Conservation (phyloP, 2,888 invertebrate genomes). For the Masnerella sp. region DNA sequence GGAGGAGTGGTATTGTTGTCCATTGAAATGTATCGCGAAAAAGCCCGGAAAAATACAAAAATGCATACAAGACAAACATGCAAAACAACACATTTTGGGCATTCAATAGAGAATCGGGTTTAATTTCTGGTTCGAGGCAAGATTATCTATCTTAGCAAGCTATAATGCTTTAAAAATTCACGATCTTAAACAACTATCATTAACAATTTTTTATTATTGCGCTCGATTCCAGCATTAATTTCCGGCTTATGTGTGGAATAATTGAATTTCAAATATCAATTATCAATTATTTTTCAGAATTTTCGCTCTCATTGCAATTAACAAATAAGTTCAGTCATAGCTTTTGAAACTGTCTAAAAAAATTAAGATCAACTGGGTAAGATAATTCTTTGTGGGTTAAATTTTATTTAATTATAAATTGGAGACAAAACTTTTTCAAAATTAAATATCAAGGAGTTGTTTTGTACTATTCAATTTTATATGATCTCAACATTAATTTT, state of each 20-base stretch:
- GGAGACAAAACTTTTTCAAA: no score
- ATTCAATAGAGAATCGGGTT: slow-evolving; percentile 61
- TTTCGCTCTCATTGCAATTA: slow-evolving; percentile 28
- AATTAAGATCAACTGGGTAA: neutral
- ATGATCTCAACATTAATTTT: no score
- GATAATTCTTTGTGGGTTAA: no score
- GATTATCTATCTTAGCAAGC: slow-evolving; percentile 37
- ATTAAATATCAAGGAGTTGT: no score
- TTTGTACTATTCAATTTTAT: no score
- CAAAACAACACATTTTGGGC: slow-evolving; percentile 69
- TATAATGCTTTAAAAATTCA: slow-evolving; percentile 37
- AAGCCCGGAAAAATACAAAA: slow-evolving; percentile 69
- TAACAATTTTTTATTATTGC: slow-evolving; percentile 18
- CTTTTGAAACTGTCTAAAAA: neutral
- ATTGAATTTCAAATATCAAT: slow-evolving; percentile 3
- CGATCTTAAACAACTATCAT: slow-evolving; percentile 27
- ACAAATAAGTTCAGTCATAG: slow-evolving; percentile 2
- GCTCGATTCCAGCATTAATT: slow-evolving; percentile 20
- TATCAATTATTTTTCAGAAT: neutral
- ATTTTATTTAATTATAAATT: no score
- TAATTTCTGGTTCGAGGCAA: slow-evolving; percentile 50
- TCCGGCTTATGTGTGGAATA: slow-evolving; percentile 35
- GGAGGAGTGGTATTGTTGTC: slow-evolving; percentile 68
- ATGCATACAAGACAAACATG: slow-evolving; percentile 74
- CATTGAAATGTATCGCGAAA: slow-evolving; percentile 70